Conservation (phyloP, 2,113 vertebrate species). For the Dipodomys merriami region DNA sequence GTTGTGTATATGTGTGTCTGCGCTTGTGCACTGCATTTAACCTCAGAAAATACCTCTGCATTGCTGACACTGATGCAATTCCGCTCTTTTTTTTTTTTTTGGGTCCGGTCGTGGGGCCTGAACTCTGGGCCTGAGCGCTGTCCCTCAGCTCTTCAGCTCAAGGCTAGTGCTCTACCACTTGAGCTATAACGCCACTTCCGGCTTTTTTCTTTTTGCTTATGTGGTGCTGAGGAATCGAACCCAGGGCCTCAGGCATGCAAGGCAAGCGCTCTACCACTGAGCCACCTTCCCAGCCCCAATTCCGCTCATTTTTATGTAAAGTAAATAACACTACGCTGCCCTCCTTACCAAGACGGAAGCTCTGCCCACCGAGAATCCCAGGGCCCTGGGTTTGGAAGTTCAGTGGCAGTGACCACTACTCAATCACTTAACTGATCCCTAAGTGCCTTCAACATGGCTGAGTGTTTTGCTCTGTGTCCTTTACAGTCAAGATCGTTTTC, state of each 20-base stretch:
- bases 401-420: background rate
- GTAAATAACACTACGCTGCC: conserved; percentile 2
- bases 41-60: background rate
- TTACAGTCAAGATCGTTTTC: conserved; percentile 16
- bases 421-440: background rate
- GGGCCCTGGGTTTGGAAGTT: background rate
- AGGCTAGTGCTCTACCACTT: no score
- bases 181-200: no score
- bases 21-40: conserved; percentile 7
- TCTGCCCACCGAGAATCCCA: background rate
- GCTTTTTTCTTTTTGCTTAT: no score
- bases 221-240: no score
- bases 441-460: conserved; percentile 11
- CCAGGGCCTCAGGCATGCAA: no score
- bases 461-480: background rate
- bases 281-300: no score
- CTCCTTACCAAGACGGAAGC: background rate
- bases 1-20: no score
- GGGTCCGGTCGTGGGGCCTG: no score
- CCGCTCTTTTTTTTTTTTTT: background rate
- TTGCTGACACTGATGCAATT: conserved; percentile 21
- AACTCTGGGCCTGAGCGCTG: no score
- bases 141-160: no score
- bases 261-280: no score
- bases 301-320: background rate